Evolutionary conservation across 1,140 invertebrate species (phyloP), one percentile per base, ranked within the genome.

Genomic region (Leptoteleia sp.): DNA sequence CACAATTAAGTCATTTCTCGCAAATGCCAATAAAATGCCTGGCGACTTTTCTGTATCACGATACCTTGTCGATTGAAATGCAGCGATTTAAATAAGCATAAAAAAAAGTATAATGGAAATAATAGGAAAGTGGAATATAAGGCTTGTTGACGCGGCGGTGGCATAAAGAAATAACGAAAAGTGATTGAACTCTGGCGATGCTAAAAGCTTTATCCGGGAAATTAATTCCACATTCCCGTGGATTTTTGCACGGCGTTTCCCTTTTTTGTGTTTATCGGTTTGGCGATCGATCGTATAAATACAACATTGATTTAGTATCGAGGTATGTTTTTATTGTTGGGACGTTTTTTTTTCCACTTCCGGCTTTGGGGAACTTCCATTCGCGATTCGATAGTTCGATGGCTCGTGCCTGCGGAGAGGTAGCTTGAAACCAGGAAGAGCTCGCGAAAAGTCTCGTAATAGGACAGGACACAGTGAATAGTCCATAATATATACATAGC

Each of bases 391-490:
- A 83, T 81, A 57, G 81, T 82, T 83, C 80, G 65, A 77, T 65
- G 78, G 77, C 73, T 77, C 76, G 81, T 76, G 71, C 73, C 76
- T 64, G n/a, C 33, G 43, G 70, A 83, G 81, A 82, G 76, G 73
- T 76, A 71, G 80, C 73, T 77, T 79, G 73, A 83, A 82, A 83
- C 78, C 73, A 79, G 83, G 83, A 84, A 84, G 82, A 83, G 76
- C 64, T 73, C 40, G 55, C 64, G 80, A 80, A 83, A 84, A 84
- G 73, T 77, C 76, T 83, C 72, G 81, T 79, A 83, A 82, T 80
- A 81, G 82, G 81, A 79, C 68, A 80, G 81, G 78, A 78, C 73
- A 62, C 61, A 80, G 84, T 77, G 82, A 83, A 83, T 81, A 80
- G 82, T 80, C 68, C 64, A 81, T 79, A 79, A 84, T 80, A 71